Evolutionary conservation across 2,888 invertebrate genomes (phyloP).

Genomic region (Yponomeuta cagnagella): DNA sequence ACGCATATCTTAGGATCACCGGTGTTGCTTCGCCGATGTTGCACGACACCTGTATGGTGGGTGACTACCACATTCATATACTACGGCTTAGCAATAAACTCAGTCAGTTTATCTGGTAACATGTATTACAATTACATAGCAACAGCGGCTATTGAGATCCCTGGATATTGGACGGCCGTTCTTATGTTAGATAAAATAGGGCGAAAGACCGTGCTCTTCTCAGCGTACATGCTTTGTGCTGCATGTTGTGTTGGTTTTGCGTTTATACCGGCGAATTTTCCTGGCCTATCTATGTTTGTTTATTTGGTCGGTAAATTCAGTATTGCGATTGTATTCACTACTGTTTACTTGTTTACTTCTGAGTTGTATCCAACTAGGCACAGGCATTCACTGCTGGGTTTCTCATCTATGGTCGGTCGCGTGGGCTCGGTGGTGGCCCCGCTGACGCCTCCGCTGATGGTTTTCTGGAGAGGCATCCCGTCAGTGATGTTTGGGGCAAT

Average conservation of each 20-base stretch:
- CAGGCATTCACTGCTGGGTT: slow-evolving; percentile 79
- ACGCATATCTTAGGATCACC: slow-evolving; percentile 69
- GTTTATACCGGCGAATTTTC: slow-evolving; percentile 55
- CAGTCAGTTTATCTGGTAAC: slow-evolving; percentile 83
- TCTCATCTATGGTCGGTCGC: slow-evolving; percentile 83
- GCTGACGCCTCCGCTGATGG: slow-evolving; percentile 79
- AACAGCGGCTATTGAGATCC: slow-evolving; percentile 80
- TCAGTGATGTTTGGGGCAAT: slow-evolving; percentile 56
- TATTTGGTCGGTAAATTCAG: slow-evolving; percentile 79
- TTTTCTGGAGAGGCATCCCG: slow-evolving; percentile 60
- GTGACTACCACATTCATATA: slow-evolving; percentile 86
- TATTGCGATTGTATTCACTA: slow-evolving; percentile 79
- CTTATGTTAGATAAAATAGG: slow-evolving; percentile 78
- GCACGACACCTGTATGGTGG: slow-evolving; percentile 86
- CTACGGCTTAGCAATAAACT: slow-evolving; percentile 86
- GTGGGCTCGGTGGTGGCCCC: slow-evolving; percentile 83
- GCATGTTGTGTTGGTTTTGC: slow-evolving; percentile 71
- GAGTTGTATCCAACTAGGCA: slow-evolving; percentile 83
- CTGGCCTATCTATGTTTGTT: slow-evolving; percentile 45
- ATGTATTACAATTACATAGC: slow-evolving; percentile 85
- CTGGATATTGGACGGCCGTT: slow-evolving; percentile 80
- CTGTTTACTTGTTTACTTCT: slow-evolving; percentile 80
- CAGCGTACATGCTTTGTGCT: slow-evolving; percentile 61
- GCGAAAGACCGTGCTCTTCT: slow-evolving; percentile 54
- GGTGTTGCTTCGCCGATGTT: slow-evolving; percentile 73